phyloP scores from a whole-genome alignment of 2,888 invertebrate genomes.

The Zaprionus obscuricornis region DNA sequence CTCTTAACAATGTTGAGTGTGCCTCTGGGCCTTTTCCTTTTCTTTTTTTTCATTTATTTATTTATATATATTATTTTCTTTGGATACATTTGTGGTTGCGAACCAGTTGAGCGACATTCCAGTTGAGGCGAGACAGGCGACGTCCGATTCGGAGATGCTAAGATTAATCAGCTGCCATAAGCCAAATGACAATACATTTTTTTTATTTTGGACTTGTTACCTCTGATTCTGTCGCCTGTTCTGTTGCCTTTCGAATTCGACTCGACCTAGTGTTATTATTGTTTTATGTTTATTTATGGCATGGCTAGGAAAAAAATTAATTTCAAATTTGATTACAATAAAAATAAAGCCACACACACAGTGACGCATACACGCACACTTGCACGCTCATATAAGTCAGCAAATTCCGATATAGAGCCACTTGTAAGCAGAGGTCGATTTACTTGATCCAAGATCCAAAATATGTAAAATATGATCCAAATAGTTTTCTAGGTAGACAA shows the following conservation, averaged over 20 bases:
- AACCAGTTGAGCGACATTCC: conserved; percentile 75
- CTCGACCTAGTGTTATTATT: conserved; percentile 58
- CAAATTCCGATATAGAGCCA: conserved; percentile 31
- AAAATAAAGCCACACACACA: conserved; percentile 60
- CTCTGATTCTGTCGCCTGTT: conserved; percentile 5
- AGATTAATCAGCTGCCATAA: conserved; percentile 78
- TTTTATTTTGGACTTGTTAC: conserved; percentile 32
- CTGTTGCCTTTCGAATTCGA: conserved; percentile 27
- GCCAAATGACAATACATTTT: conserved; percentile 76
- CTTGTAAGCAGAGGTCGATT: conserved; percentile 67
- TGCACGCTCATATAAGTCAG: conserved; percentile 1
- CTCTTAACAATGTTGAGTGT: too few species aligned
- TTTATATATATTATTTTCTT: too few species aligned
- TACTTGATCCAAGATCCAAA: conserved; percentile 36
- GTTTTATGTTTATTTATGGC: conserved; percentile 72
- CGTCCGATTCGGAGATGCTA: conserved; percentile 63
- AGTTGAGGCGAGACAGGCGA: conserved; percentile 69
- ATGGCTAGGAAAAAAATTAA: conserved; percentile 64
- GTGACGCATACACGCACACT: not conserved
- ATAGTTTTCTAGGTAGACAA: conserved; percentile 34
- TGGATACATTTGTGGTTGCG: conserved; percentile 30
- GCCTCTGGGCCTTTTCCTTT: conserved; percentile 60
- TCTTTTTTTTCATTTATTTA: conserved; percentile 24
- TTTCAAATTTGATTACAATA: conserved; percentile 75
- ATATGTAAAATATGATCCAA: conserved; percentile 38